Conservation (phyloP, 2,888 invertebrate genomes). For the Nomada fabriciana region DNA sequence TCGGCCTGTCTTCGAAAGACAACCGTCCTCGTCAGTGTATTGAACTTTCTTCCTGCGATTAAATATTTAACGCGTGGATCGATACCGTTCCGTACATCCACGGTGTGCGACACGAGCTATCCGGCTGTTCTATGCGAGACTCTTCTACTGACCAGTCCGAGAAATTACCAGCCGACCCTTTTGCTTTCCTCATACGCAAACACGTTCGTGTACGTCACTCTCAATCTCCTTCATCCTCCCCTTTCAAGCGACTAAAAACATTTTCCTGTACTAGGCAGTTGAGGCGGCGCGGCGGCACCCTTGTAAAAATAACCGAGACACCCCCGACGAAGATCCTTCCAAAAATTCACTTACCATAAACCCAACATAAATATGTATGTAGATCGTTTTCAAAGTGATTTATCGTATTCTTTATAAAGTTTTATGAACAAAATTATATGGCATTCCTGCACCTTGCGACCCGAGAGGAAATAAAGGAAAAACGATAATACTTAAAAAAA, state of each 20-base stretch:
- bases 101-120: slow-evolving; percentile 61
- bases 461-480: not conserved
- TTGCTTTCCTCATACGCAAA: slow-evolving; percentile 66
- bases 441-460: not conserved
- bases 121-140: slow-evolving; percentile 69
- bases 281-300: slow-evolving; percentile 16
- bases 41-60: slow-evolving; percentile 80
- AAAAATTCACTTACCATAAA: slow-evolving; percentile 37
- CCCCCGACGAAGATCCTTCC: slow-evolving; percentile 15
- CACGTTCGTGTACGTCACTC: slow-evolving; percentile 70
- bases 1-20: slow-evolving; percentile 71
- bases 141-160: slow-evolving; percentile 69
- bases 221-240: slow-evolving; percentile 65
- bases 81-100: slow-evolving; percentile 70
- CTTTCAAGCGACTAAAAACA: slow-evolving; percentile 62
- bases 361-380: slow-evolving; percentile 40
- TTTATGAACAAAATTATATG: slow-evolving; percentile 29
- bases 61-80: slow-evolving; percentile 79
- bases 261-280: slow-evolving; percentile 41
- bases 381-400: slow-evolving; percentile 43
- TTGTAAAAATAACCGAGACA: slow-evolving; percentile 43
- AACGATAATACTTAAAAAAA: slow-evolving; percentile 26
- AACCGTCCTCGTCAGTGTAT: slow-evolving; percentile 74
- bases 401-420: slow-evolving; percentile 18
- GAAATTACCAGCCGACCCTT: slow-evolving; percentile 64